These are phyloP conservation scores for Heterotilapia buettikoferi DNA, from an alignment of 2,113 vertebrate species.

Conservation along the genomic window DNA sequence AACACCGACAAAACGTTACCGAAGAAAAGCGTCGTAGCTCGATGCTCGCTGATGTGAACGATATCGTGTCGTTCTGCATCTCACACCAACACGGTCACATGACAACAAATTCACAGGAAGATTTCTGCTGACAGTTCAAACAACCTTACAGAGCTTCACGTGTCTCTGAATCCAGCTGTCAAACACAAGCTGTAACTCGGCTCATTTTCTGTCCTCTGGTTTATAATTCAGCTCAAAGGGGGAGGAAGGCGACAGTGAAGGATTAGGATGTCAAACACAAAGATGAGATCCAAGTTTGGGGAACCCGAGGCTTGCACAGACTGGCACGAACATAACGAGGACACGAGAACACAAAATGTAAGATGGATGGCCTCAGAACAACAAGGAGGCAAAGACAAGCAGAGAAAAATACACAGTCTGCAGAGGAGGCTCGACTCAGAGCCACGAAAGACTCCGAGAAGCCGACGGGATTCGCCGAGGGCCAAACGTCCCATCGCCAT, in stretches of 20 bases:
- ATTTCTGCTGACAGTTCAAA: not conserved
- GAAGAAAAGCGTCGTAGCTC: not conserved
- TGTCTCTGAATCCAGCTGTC: not conserved
- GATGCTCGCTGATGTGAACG: not conserved
- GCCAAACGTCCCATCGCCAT: not conserved
- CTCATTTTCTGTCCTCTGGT: not conserved
- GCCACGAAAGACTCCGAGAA: fast-evolving
- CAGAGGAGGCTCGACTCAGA: not conserved
- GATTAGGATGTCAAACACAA: not conserved
- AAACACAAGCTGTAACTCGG: not conserved
- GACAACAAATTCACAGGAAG: not conserved
- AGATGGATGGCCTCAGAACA: not conserved
- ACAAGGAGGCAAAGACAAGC: not conserved
- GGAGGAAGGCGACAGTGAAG: not conserved
- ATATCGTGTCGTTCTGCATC: not conserved
- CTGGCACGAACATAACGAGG: not conserved
- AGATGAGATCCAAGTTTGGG: not conserved
- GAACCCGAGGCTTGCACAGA: not conserved
- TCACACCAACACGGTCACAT: not conserved
- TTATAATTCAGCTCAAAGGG: not conserved
- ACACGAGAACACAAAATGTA: not conserved
- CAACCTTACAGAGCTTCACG: not conserved
- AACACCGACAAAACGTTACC: not conserved
- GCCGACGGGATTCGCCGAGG: not conserved
- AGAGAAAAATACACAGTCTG: not conserved